phyloP scores from a whole-genome alignment of 2,888 invertebrate species.

The Hydraecia micacea region DNA sequence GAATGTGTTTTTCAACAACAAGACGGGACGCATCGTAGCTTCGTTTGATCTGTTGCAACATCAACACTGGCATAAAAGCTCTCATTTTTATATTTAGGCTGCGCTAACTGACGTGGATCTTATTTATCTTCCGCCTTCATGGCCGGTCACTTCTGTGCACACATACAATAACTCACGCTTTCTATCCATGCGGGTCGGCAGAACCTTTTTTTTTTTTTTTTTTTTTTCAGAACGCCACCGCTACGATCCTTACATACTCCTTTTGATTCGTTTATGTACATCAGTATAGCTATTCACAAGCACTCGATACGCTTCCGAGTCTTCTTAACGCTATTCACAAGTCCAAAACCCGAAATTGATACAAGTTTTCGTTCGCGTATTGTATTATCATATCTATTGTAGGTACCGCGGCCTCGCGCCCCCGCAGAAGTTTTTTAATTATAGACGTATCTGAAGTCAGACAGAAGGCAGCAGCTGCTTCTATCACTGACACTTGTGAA shows the following conservation, averaged over 20 bases:
- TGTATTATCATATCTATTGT: constrained; percentile 8
- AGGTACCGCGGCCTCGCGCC: neutral
- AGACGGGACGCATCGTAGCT: constrained; percentile 5
- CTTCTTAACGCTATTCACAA: neutral
- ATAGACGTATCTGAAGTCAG: constrained; percentile 9
- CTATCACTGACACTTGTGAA: constrained; percentile 3
- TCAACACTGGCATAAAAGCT: neutral
- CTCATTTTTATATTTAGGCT: constrained; percentile 12
- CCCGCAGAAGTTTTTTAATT: constrained; percentile 40
- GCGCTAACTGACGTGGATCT: constrained; percentile 16
- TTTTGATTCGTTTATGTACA: neutral
- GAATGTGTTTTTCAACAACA: neutral
- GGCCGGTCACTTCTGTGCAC: neutral
- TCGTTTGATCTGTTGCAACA: constrained; percentile 38
- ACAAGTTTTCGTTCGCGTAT: neutral
- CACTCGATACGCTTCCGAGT: neutral
- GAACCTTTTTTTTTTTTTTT: no score
- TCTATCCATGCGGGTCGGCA: neutral
- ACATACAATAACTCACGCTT: no score
- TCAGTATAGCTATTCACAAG: neutral
- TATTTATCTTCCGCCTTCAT: neutral
- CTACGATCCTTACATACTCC: neutral
- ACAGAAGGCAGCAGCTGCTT: constrained; percentile 11
- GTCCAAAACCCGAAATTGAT: no score
- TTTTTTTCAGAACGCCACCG: no score